Conservation (phyloP, 2,113 vertebrate genomes). For the Hyla sarda region DNA sequence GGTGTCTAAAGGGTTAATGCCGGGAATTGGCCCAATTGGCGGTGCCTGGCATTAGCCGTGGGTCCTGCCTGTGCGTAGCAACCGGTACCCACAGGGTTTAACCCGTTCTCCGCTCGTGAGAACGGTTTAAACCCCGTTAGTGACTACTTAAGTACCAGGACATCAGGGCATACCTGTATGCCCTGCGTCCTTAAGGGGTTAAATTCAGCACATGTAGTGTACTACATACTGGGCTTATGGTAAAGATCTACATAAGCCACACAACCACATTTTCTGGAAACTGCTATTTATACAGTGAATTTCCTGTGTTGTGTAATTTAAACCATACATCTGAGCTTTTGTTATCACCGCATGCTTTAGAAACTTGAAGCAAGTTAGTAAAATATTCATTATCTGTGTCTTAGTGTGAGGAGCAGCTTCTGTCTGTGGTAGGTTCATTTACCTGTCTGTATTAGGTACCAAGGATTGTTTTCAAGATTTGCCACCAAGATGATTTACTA, state of each 20-base stretch:
- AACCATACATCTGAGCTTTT: slow-evolving; percentile 12
- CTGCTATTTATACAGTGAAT: neutral
- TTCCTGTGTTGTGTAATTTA: slow-evolving; percentile 32
- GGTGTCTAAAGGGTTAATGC: no score
- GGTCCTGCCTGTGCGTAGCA: no score
- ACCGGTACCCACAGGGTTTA: no score
- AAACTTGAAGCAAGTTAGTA: slow-evolving; percentile 8
- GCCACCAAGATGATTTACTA: neutral
- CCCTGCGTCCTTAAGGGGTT: no score
- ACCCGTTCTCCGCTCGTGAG: no score
- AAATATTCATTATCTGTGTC: slow-evolving; percentile 17
- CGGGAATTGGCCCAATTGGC: no score
- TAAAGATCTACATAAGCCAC: neutral
- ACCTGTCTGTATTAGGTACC: neutral
- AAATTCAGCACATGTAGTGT: no score
- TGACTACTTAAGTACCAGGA: no score
- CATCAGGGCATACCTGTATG: no score
- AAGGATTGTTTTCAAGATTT: neutral
- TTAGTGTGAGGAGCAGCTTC: slow-evolving; percentile 8
- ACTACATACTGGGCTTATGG: neutral
- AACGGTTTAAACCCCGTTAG: no score
- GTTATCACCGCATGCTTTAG: neutral
- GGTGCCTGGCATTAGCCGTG: no score
- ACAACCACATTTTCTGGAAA: neutral
- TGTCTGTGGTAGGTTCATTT: neutral